Evolutionary conservation across 37 sponge, comb jelly and placozoan genomes (phyloP).

Genomic region (Spongia lamella): DNA sequence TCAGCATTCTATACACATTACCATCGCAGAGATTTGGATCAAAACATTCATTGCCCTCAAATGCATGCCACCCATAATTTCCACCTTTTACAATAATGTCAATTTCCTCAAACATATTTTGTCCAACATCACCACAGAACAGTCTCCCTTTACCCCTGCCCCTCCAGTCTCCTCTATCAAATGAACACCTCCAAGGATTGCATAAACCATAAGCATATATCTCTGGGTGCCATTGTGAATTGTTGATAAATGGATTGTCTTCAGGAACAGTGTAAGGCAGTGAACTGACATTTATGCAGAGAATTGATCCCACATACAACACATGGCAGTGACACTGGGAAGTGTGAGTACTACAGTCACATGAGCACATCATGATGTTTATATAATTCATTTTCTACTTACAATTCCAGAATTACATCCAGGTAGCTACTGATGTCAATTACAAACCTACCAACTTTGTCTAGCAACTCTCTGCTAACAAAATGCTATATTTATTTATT

Average conservation of each 20-base stretch:
- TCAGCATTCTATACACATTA: no score
- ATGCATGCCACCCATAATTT: conserved; percentile 78
- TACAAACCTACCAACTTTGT: conserved; percentile 16
- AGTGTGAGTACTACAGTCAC: no score
- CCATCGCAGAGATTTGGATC: no score
- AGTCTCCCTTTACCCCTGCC: conserved; percentile 62
- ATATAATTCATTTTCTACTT: no score
- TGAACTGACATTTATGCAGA: no score
- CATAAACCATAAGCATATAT: conserved; percentile 84
- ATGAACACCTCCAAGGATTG: conserved; percentile 78
- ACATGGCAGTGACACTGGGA: no score
- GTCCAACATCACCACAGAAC: conserved; percentile 88
- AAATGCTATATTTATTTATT: no score
- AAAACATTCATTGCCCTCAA: conserved; percentile 56
- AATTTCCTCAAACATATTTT: conserved; percentile 69
- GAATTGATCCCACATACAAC: no score
- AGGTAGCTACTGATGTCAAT: conserved; percentile 33
- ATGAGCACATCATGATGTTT: no score
- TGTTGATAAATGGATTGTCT: conserved; percentile 65
- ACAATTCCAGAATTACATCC: conserved; percentile 11
- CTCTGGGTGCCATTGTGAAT: conserved; percentile 37
- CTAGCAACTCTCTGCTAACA: no score
- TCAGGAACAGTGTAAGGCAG: conserved; percentile 58
- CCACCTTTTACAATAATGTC: conserved; percentile 75
- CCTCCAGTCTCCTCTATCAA: conserved; percentile 69